Conservation (phyloP, 1,140 invertebrate genomes). For the Sitobion miscanthi region DNA sequence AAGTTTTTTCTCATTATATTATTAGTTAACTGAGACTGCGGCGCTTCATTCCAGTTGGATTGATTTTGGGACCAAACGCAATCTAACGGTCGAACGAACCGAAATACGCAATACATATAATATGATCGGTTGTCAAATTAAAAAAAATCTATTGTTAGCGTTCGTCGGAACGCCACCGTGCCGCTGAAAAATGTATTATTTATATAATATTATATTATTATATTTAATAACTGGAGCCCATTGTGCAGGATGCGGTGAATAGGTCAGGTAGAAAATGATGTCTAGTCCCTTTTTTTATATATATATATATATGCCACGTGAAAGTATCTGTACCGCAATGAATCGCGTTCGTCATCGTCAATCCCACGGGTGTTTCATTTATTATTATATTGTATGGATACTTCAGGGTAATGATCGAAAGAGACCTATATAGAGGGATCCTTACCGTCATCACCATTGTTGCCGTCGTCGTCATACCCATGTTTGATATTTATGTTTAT, state of each 20-base stretch:
- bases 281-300: conserved; percentile 46
- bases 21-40: conserved; percentile 27
- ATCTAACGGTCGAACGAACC: conserved; percentile 54
- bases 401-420: conserved; percentile 23
- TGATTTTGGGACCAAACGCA: conserved; percentile 32
- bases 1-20: conserved; percentile 37
- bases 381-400: conserved; percentile 21
- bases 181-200: conserved; percentile 41
- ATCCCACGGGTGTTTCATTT: conserved; percentile 55
- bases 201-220: conserved; percentile 35
- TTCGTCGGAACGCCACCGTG: conserved; percentile 27
- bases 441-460: not conserved
- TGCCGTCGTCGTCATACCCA: not conserved
- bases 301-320: not conserved
- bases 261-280: conserved; percentile 54
- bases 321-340: not conserved
- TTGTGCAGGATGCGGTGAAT: conserved; percentile 30
- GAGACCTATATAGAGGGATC: conserved; percentile 13
- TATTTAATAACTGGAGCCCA: conserved; percentile 47
- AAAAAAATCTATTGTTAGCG: conserved; percentile 47
- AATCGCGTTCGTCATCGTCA: not conserved
- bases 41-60: conserved; percentile 52
- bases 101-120: conserved; percentile 51
- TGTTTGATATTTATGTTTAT: not conserved
- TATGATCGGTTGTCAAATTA: conserved; percentile 56